Evolutionary conservation across 1,140 invertebrate genomes (phyloP), one percentile per base, ranked within the genome.

Genomic region (Drosophila bocki): DNA sequence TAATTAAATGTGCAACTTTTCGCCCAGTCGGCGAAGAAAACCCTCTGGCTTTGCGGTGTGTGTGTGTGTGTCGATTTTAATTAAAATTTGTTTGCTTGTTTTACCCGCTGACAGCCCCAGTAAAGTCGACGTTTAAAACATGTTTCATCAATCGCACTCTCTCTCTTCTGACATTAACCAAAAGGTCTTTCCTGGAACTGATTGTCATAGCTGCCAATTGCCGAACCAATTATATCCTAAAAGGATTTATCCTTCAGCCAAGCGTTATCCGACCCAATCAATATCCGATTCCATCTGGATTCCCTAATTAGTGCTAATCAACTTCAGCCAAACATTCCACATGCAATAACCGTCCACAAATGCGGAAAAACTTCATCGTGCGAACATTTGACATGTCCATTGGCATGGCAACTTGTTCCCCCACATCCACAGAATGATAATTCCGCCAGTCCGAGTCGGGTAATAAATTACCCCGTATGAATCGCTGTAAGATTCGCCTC

Each of bases 1-100:
- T 88, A 88, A 88, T 88, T 88, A 88, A 88, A 88, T 81, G 80
- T 80, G 65, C 65, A 83, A 77, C 83, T 87, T 70, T 67, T 54
- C 57, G 42, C 33, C 17, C 56, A 37, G 22, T 12, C 39, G 37
- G 57, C 13, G 15, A 47, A 63, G 26, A 65, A 54, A 47, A 65
- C 50, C 56, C 44, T 39, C 41, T 65, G 56, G 42, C 37, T 41
- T n/a, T 70, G 13, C 44, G 60, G 48, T 50, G 78, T 15, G 50
- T 35, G 45, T 47, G 63, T 19, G 50, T 32, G 76, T 60, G 58
- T 53, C 56, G 50, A 57, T 76, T 76, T 83, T 83, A 84, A 83
- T 83, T 83, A 83, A 80, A 76, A 68, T 76, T 71, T 44, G 60
- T 58, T 76, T 67, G 81, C 71, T 76, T 75, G 60, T 61, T 63